A percentile compares a stretch with the other conserved stretches of the same genome.
Evolutionary conservation across 1,140 invertebrate genomes (phyloP).

Genomic region (Zelostemma sp.): DNA sequence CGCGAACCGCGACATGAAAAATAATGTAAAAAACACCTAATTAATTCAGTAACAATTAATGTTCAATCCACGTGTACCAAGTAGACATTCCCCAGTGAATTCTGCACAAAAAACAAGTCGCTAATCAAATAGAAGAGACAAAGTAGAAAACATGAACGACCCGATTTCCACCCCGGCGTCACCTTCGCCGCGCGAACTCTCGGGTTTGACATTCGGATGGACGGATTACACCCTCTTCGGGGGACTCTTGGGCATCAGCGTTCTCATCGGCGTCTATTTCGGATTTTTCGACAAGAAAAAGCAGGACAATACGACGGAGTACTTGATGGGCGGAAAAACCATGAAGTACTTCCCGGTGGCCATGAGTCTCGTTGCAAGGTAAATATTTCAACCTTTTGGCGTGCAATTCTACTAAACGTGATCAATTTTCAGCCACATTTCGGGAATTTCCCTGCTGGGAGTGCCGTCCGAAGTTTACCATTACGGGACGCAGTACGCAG

Average conservation of each 20-base stretch:
- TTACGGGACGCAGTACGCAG: slow-evolving; percentile 78
- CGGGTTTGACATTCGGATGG: slow-evolving; percentile 62
- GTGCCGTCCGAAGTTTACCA: slow-evolving; percentile 84
- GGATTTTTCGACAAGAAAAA: slow-evolving; percentile 82
- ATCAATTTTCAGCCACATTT: slow-evolving; percentile 76
- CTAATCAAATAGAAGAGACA: no score
- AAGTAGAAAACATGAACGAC: not conserved
- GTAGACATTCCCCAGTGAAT: no score
- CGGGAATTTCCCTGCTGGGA: slow-evolving; percentile 84
- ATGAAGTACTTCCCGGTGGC: slow-evolving; percentile 86
- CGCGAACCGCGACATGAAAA: no score
- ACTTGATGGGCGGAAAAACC: slow-evolving; percentile 84
- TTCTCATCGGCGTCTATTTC: slow-evolving; percentile 85
- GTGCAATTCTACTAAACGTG: not conserved
- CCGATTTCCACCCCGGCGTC: not conserved
- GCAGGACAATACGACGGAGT: slow-evolving; percentile 82
- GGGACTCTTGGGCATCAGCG: slow-evolving; percentile 76
- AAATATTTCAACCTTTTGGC: slow-evolving; percentile 33
- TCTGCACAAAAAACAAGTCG: no score
- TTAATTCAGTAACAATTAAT: no score
- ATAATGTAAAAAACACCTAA: no score
- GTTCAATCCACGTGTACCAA: no score
- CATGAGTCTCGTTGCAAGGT: slow-evolving; percentile 85
- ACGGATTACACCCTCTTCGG: slow-evolving; percentile 80
- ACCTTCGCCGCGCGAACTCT: not conserved